Conservation (phyloP, 2,113 vertebrate genomes). For the Protomyctophum bolini region DNA sequence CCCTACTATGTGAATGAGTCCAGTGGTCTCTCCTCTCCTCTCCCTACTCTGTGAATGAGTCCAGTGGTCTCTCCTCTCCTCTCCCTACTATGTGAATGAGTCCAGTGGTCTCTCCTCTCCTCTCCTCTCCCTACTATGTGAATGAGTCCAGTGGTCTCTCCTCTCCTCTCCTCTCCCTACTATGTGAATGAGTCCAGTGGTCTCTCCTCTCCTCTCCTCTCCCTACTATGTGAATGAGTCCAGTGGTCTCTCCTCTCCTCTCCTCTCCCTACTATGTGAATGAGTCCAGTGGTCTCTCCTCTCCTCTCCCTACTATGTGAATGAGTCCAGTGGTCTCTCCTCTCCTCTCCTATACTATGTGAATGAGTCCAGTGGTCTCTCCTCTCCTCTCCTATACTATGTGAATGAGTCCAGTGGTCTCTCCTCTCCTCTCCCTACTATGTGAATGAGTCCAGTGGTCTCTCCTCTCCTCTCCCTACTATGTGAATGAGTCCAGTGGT, state of each 20-base stretch:
- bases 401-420: conserved; percentile 54
- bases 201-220: no score
- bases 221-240: conserved; percentile 62
- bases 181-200: conserved; percentile 58
- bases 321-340: conserved; percentile 45
- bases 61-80: conserved; percentile 31
- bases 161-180: no score
- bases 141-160: conserved; percentile 47
- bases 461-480: no score
- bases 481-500: conserved; percentile 57
- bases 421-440: no score
- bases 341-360: no score
- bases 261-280: no score
- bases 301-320: no score
- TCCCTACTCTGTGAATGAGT: conserved; percentile 63
- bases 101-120: conserved; percentile 34
- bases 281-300: conserved; percentile 43
- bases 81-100: conserved; percentile 64
- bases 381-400: no score
- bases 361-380: conserved; percentile 49
- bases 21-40: conserved; percentile 29
- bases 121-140: no score
- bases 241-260: conserved; percentile 29
- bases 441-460: conserved; percentile 55
- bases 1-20: conserved; percentile 62